phyloP scores from a whole-genome alignment of 2,113 vertebrate species.

The Chlamydotis undulata region DNA sequence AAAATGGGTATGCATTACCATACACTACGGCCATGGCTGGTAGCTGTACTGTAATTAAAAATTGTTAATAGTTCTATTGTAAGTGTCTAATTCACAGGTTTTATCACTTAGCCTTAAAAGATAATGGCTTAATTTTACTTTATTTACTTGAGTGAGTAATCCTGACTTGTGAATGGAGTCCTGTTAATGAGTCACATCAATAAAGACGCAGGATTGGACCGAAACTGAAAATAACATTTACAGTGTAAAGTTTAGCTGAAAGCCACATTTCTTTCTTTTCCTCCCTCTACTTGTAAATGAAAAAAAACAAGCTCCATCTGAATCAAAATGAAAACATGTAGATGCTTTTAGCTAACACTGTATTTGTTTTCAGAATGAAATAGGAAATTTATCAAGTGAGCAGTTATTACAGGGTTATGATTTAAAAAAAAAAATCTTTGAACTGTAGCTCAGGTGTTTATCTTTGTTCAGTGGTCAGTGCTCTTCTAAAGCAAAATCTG shows the following conservation, averaged over 20 bases:
- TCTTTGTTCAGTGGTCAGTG: neutral
- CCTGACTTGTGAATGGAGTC: neutral
- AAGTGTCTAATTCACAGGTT: constrained; percentile 26
- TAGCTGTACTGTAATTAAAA: constrained; percentile 46
- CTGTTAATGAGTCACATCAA: constrained; percentile 9
- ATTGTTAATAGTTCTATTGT: neutral
- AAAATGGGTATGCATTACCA: neutral
- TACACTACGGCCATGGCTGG: neutral
- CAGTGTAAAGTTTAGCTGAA: neutral
- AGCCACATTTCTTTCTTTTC: neutral
- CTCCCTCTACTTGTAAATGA: neutral
- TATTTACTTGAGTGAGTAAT: constrained; percentile 31
- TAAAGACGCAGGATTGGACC: neutral
- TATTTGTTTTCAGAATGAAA: neutral
- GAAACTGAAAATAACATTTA: constrained; percentile 1
- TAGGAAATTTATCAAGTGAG: neutral
- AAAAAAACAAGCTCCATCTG: neutral
- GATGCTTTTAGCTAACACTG: neutral
- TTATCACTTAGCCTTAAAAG: constrained; percentile 39
- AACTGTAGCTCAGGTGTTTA: neutral
- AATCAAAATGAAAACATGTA: neutral
- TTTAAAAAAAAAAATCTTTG: neutral
- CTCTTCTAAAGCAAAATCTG: neutral
- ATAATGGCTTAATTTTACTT: constrained; percentile 38
- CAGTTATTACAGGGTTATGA: neutral